These are phyloP conservation scores for Brachylomia viminalis DNA, from an alignment of 2,888 invertebrate genomes.

Conservation along the genomic window DNA sequence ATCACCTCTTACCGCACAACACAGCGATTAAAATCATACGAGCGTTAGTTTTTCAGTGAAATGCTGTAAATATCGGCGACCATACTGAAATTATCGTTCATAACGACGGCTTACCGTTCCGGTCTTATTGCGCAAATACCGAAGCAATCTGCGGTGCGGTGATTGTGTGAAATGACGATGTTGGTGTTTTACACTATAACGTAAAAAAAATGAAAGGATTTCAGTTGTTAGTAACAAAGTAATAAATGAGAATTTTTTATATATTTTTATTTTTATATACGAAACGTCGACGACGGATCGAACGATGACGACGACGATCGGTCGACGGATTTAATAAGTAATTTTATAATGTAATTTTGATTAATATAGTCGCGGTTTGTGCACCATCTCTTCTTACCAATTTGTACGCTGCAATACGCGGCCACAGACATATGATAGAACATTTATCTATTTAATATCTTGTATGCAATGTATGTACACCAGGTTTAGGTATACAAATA, in stretches of 20 bases:
- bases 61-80: slow-evolving; percentile 51
- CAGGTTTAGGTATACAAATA: too few relatives aligned
- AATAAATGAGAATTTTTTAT: neutral
- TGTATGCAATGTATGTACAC: too few relatives aligned
- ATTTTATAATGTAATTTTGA: too few relatives aligned
- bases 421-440: too few relatives aligned
- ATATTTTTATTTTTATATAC: too few relatives aligned
- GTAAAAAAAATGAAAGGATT: neutral
- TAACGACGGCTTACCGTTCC: slow-evolving; percentile 40
- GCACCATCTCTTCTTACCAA: too few relatives aligned
- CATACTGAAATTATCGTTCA: slow-evolving; percentile 45
- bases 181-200: slow-evolving; percentile 1
- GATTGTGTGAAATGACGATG: slow-evolving; percentile 29
- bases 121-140: slow-evolving; percentile 46
- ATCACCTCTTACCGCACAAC: slow-evolving; percentile 25
- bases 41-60: slow-evolving; percentile 46
- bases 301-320: too few relatives aligned
- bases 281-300: too few relatives aligned
- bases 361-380: too few relatives aligned
- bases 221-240: neutral
- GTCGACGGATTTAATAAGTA: too few relatives aligned
- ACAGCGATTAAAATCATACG: slow-evolving; percentile 38
- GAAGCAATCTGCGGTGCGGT: slow-evolving; percentile 35
- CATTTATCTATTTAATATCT: too few relatives aligned
- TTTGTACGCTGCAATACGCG: too few relatives aligned